Evolutionary conservation across 2,888 invertebrate species (phyloP).

Genomic region (Aphelenchoides bicaudatus): DNA sequence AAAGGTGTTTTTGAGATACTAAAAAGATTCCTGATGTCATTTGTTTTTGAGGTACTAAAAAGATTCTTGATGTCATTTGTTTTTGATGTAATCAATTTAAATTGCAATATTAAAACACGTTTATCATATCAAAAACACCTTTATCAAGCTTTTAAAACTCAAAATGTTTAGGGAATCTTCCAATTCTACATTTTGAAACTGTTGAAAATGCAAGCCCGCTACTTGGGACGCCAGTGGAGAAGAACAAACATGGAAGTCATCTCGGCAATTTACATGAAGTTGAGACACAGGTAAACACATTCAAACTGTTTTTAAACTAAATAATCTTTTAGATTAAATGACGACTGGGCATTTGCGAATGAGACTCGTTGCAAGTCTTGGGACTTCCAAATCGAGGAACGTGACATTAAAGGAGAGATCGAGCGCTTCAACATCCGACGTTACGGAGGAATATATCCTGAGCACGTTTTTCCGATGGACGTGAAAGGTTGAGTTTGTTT

Average conservation of each 20-base stretch:
- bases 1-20: no score
- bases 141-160: no score
- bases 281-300: constrained; percentile 63
- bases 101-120: neutral
- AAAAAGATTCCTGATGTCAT: no score
- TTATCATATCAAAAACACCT: no score
- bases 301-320: neutral
- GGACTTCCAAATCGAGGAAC: constrained; percentile 96
- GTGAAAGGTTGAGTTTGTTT: neutral
- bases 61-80: no score
- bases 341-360: constrained; percentile 99
- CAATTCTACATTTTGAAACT: constrained; percentile 95
- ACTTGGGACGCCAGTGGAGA: constrained; percentile 95
- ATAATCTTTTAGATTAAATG: constrained; percentile 81
- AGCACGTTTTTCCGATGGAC: constrained; percentile 34
- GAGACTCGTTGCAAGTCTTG: constrained; percentile 93
- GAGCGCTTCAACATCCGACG: constrained; percentile 91
- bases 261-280: constrained; percentile 94
- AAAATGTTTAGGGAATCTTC: constrained; percentile 70
- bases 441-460: constrained; percentile 67
- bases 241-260: constrained; percentile 99
- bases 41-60: no score
- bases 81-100: constrained; percentile 13
- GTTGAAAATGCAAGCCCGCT: constrained; percentile 98
- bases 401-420: constrained; percentile 83